phyloP scores from a whole-genome alignment of 2,888 invertebrate species.

The Parnassius mnemosyne region DNA sequence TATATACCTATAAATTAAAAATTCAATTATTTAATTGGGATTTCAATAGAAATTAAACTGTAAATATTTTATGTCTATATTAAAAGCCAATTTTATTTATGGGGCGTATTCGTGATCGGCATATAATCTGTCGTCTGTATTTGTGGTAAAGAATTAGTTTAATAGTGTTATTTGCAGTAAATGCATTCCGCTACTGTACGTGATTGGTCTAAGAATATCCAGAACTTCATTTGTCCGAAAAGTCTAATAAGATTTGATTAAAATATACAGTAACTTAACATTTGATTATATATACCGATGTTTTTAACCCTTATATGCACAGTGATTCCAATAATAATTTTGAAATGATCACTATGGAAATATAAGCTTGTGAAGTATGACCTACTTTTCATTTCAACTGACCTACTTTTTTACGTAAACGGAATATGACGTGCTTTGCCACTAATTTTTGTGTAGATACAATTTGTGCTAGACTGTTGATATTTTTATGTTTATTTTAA shows the following conservation, averaged over 20 bases:
- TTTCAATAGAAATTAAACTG: too few species aligned
- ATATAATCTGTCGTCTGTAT: constrained; percentile 37
- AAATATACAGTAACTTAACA: neutral
- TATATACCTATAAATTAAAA: too few species aligned
- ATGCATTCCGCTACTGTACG: constrained; percentile 69
- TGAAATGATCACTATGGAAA: constrained; percentile 48
- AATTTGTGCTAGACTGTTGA: neutral
- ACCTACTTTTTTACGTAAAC: constrained; percentile 58
- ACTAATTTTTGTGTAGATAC: constrained; percentile 34
- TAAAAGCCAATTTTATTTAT: constrained; percentile 44
- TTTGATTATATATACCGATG: constrained; percentile 29
- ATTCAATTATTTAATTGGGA: too few species aligned
- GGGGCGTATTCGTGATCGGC: constrained; percentile 54
- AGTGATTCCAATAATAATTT: constrained; percentile 38
- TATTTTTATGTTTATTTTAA: constrained; percentile 3
- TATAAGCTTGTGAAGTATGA: constrained; percentile 46
- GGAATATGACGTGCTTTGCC: constrained; percentile 44
- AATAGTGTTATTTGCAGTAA: constrained; percentile 59
- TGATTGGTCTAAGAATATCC: constrained; percentile 55
- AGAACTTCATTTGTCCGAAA: constrained; percentile 76
- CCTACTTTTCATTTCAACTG: constrained; percentile 58
- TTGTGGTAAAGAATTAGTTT: constrained; percentile 48
- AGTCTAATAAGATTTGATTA: neutral
- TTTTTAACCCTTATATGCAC: constrained; percentile 23
- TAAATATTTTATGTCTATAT: constrained; percentile 26